A percentile compares a stretch with the other conserved stretches of the same genome.
Conservation (phyloP, 2,113 vertebrate genomes). For the Elgaria multicarinata region DNA sequence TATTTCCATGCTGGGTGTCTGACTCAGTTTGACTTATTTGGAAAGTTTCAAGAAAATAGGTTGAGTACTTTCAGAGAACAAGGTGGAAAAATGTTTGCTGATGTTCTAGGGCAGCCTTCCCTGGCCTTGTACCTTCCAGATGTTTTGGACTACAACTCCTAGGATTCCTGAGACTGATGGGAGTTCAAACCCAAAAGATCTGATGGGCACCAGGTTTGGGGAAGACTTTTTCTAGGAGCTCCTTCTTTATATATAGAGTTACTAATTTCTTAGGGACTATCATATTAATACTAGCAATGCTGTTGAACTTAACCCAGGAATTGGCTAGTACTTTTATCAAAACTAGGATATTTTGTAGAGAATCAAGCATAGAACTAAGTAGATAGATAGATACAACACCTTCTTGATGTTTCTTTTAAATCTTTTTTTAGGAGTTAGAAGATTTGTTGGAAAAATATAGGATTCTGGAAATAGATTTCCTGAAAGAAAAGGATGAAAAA, state of each 20-base stretch:
- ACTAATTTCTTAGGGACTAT: background rate
- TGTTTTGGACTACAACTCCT: no score
- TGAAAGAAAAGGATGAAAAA: conserved; percentile 75
- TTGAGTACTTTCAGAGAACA: background rate
- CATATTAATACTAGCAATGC: background rate
- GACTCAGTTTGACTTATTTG: background rate
- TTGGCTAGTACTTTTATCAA: background rate
- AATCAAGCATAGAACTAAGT: accelerated
- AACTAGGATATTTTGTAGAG: background rate
- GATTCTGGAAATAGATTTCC: conserved; percentile 73
- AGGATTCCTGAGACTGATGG: no score
- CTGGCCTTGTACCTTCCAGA: no score
- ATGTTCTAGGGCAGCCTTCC: background rate
- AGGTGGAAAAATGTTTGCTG: background rate
- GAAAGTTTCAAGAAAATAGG: background rate
- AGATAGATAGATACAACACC: accelerated
- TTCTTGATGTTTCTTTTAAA: conserved; percentile 7
- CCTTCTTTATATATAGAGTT: background rate
- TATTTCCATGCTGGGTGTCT: background rate
- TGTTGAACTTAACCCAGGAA: background rate
- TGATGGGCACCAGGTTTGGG: no score
- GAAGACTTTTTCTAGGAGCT: no score
- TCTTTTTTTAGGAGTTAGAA: conserved; percentile 74
- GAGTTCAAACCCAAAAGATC: no score
- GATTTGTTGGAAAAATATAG: conserved; percentile 76